A percentile compares a stretch with the other conserved stretches of the same genome.
Conservation (phyloP, 2,797 vertebrate species). For the Sphaeramia orbicularis region DNA sequence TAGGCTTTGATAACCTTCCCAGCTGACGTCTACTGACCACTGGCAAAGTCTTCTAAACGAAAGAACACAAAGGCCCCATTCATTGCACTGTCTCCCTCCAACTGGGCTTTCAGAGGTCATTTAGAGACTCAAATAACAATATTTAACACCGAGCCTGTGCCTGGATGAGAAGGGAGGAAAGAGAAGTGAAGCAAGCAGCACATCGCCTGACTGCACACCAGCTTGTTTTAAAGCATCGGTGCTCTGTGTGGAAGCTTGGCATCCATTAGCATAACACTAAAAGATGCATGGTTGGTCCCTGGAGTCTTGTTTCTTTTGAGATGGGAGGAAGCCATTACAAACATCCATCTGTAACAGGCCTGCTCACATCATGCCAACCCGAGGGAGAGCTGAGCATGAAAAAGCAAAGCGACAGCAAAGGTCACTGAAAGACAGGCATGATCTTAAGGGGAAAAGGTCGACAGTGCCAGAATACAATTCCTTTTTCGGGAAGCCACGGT, state of each 20-base stretch:
- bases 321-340: conserved; percentile 31
- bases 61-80: conserved; percentile 3
- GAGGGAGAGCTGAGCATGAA: background rate
- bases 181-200: conserved; percentile 1
- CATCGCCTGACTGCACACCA: background rate
- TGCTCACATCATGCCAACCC: conserved; percentile 6
- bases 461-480: background rate
- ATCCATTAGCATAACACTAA: conserved; percentile 30
- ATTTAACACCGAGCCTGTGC: background rate
- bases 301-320: conserved; percentile 22
- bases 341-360: conserved; percentile 12
- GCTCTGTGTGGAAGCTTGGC: conserved; percentile 7
- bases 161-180: conserved; percentile 2
- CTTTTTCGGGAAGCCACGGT: conserved; percentile 19
- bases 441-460: background rate
- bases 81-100: background rate
- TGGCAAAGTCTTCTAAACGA: background rate
- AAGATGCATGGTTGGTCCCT: conserved; percentile 27
- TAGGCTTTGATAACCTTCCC: background rate
- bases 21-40: conserved; percentile 1
- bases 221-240: conserved; percentile 13
- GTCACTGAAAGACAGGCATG: conserved; percentile 17
- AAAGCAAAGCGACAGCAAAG: conserved; percentile 25
- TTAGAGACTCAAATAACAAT: conserved; percentile 1
- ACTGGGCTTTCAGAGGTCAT: conserved; percentile 3